A percentile compares a stretch with the other conserved stretches of the same genome.
phyloP scores from a whole-genome alignment of 2,888 invertebrate species.

The Ganaspis brasiliensis region DNA sequence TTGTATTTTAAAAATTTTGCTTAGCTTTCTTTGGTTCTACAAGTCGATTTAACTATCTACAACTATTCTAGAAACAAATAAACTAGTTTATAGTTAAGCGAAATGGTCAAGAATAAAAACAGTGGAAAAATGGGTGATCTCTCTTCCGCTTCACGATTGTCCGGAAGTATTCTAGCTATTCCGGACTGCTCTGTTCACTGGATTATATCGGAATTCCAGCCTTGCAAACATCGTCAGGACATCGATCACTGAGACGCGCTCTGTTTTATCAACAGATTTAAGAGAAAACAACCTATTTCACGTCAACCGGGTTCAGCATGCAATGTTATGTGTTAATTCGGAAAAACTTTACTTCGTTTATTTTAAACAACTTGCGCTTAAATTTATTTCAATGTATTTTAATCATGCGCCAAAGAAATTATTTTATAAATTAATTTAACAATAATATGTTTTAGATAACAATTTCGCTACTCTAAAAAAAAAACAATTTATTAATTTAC shows the following conservation, averaged over 20 bases:
- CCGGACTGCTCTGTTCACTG: constrained; percentile 11
- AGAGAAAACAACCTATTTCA: not conserved
- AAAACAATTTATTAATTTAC: too few species aligned
- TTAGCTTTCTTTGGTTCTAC: not conserved
- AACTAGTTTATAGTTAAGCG: constrained; percentile 1
- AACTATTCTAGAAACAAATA: not conserved
- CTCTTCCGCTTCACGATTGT: constrained; percentile 21
- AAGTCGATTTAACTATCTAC: not conserved
- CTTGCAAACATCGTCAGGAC: constrained; percentile 23
- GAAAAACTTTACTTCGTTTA: not conserved
- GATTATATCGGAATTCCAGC: constrained; percentile 24
- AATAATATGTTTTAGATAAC: too few species aligned
- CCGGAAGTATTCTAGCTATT: constrained; percentile 25
- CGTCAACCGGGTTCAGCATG: not conserved
- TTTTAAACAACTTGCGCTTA: not conserved
- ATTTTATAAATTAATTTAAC: too few species aligned
- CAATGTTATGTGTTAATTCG: too few species aligned
- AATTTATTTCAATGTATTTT: too few species aligned
- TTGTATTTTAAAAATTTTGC: not conserved
- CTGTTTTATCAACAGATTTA: constrained; percentile 52
- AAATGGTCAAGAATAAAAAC: not conserved
- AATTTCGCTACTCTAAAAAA: too few species aligned
- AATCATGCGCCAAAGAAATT: too few species aligned
- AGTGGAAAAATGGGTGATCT: not conserved
- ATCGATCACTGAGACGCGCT: constrained; percentile 46